Evolutionary conservation across 2,888 invertebrate genomes (phyloP), one percentile per base, ranked within the genome.

Genomic region (Sarcophaga rosellei): DNA sequence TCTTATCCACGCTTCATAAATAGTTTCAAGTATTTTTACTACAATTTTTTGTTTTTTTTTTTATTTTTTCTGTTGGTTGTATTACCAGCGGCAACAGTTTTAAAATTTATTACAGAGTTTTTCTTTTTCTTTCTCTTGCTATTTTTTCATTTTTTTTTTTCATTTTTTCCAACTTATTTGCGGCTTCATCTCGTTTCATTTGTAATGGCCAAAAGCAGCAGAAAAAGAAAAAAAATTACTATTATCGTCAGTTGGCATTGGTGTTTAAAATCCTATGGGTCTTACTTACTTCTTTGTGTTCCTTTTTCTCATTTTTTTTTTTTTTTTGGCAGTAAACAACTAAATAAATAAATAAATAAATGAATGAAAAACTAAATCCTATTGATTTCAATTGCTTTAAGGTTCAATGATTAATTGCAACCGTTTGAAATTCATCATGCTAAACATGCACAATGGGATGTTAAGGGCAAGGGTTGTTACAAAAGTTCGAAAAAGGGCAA

Each of bases 151-250:
- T 69, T 20, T 3, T 4, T 2, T 12, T n/a, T 21, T 77, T 44
- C n/a, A n/a, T n/a, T 77, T n/a, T 25, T 61, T 47, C 25, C 17
- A 65, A 4, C 23, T 25, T 65, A 76, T 61, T 78, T 61, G 62
- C n/a, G 66, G 44, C 68, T 73, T 35, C 35, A 25, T 66, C 35
- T 77, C 72, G 70, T 76, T 82, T n/a, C 65, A 61, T 82, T 82
- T 65, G 8, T 35, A 72, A 66, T 66, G 61, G 61, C 35, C 35
- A 35, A 35, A 3, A 35, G 35, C 35, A 10, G 35, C 35, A 35
- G 2, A 35, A 35, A 35, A 35, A 1, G 8, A 35, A 35, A 74
- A 65, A 81, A 72, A 70, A 45, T 23, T 45, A 0, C 45, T 65
- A 10, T 10, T 53, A 47, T 47, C 35, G 20, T 76, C 59, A 59